These are phyloP conservation scores for Artibeus lituratus DNA, from an alignment of 2,797 vertebrate species.

Conservation along the genomic window DNA sequence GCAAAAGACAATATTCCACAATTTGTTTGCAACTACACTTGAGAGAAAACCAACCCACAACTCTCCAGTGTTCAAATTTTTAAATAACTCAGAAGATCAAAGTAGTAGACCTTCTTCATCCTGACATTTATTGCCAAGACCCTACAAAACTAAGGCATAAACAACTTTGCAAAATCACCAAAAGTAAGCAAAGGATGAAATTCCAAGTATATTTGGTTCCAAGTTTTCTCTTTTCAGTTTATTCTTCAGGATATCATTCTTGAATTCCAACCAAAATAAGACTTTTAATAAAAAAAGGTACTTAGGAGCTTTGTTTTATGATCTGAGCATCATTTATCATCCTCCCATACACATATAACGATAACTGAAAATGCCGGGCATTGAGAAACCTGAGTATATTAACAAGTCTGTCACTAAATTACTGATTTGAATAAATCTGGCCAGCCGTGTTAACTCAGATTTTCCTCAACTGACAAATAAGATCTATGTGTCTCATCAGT, in stretches of 20 bases:
- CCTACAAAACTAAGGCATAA: not conserved
- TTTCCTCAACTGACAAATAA: not conserved
- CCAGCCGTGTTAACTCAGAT: not conserved
- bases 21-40: not conserved
- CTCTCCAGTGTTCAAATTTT: not conserved
- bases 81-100: not conserved
- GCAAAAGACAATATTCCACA: not conserved
- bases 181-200: not conserved
- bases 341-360: not conserved
- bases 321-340: not conserved
- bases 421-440: not conserved
- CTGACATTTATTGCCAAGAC: not conserved
- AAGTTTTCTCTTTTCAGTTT: not conserved
- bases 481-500: not conserved
- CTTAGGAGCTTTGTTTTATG: not conserved
- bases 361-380: not conserved
- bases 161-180: not conserved
- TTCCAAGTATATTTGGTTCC: not conserved
- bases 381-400: not conserved
- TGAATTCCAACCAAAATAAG: not conserved
- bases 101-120: not conserved
- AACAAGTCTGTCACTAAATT: not conserved
- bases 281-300: not conserved
- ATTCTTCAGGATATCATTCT: not conserved
- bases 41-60: not conserved